Conservation (phyloP, 2,888 invertebrate species). For the Euzetes globulus region DNA sequence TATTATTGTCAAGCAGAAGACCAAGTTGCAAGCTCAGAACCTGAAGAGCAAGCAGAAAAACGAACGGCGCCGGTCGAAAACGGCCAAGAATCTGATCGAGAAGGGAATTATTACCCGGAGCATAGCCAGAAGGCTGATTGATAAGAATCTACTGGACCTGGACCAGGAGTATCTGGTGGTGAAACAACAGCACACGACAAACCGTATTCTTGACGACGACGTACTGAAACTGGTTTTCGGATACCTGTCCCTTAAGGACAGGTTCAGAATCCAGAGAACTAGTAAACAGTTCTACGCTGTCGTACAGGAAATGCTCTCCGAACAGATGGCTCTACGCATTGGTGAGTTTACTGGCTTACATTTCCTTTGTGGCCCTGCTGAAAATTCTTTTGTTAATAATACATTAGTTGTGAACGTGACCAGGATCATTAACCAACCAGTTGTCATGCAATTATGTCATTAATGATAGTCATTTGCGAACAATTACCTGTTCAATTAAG, state of each 20-base stretch:
- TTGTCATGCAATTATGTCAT: too few relatives aligned
- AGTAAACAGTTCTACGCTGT: constrained; percentile 11
- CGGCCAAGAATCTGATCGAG: not conserved
- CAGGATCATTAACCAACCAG: too few relatives aligned
- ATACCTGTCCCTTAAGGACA: constrained; percentile 13
- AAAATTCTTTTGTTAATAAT: too few relatives aligned
- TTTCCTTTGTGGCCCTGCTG: too few relatives aligned
- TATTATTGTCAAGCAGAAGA: not conserved
- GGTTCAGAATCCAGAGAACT: not conserved
- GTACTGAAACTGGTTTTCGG: not conserved
- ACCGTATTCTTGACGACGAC: constrained; percentile 8
- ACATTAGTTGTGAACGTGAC: too few relatives aligned
- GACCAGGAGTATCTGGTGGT: not conserved
- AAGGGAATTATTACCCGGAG: constrained; percentile 8
- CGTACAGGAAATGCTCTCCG: not conserved
- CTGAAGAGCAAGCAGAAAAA: not conserved
- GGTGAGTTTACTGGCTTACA: too few relatives aligned
- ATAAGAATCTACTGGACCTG: not conserved
- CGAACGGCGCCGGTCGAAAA: not conserved
- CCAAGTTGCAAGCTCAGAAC: too few relatives aligned
- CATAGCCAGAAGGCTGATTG: not conserved
- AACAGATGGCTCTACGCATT: not conserved
- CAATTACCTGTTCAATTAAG: too few relatives aligned
- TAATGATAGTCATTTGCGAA: too few relatives aligned
- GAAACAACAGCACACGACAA: not conserved